These are phyloP conservation scores for Prietella phreatophila DNA, from an alignment of 2,113 vertebrate species.

Conservation along the genomic window DNA sequence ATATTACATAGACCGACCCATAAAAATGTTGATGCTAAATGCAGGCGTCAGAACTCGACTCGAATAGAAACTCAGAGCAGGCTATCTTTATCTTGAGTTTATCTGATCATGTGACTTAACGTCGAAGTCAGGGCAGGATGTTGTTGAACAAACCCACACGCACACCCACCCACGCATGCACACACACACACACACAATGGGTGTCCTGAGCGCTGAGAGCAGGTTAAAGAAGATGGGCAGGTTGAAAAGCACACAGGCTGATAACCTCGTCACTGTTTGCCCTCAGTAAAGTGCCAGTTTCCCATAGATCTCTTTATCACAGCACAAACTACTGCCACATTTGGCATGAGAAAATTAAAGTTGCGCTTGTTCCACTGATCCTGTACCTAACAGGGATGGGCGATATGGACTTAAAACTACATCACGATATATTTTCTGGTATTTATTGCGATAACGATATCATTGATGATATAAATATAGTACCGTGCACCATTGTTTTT, in stretches of 20 bases:
- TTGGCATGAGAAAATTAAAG: not conserved
- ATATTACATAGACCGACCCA: not conserved
- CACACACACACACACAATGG: conserved; percentile 18
- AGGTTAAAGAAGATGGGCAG: conserved; percentile 8
- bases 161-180: conserved; percentile 20
- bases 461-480: too few relatives aligned
- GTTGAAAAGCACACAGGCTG: conserved; percentile 25
- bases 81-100: not conserved
- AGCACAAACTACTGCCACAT: not conserved
- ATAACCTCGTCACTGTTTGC: conserved; percentile 37
- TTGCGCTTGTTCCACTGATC: not conserved
- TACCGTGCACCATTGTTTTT: too few relatives aligned
- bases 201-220: conserved; percentile 10
- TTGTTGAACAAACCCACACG: conserved; percentile 34
- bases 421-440: too few relatives aligned
- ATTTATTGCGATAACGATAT: too few relatives aligned
- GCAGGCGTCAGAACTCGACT: not conserved
- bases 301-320: not conserved
- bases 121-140: conserved; percentile 8
- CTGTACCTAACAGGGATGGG: not conserved
- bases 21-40: conserved; percentile 23
- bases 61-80: not conserved
- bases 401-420: too few relatives aligned
- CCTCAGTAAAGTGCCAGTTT: conserved; percentile 19
- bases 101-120: not conserved